Evolutionary conservation across 2,888 invertebrate genomes (phyloP).

Genomic region (Dione vanillae): DNA sequence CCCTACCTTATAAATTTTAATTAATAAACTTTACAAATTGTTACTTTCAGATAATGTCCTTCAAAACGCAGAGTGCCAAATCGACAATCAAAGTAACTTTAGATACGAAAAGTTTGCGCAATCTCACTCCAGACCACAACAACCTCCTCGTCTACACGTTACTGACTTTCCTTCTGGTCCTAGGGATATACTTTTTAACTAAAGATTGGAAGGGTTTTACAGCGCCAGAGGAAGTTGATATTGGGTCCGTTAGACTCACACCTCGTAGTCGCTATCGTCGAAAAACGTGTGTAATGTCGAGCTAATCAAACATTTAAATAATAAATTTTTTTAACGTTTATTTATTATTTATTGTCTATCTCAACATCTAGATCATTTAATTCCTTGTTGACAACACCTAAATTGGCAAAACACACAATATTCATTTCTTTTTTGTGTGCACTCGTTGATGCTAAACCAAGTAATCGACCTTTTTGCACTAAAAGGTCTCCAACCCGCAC

Average conservation of each 20-base stretch:
- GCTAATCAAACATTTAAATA: conserved; percentile 1
- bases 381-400: conserved; percentile 54
- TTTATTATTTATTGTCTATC: conserved; percentile 34
- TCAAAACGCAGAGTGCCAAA: conserved; percentile 42
- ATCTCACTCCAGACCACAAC: conserved; percentile 37
- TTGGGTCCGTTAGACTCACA: conserved; percentile 60
- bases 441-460: conserved; percentile 67
- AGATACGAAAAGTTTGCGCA: conserved; percentile 37
- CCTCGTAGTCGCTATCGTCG: conserved; percentile 48
- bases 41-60: conserved; percentile 42
- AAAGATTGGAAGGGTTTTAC: conserved; percentile 65
- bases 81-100: conserved; percentile 37
- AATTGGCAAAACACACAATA: conserved; percentile 64
- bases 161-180: conserved; percentile 55
- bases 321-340: neutral
- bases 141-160: conserved; percentile 55
- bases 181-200: conserved; percentile 57
- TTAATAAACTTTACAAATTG: neutral
- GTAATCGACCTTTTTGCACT: conserved; percentile 60
- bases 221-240: conserved; percentile 68
- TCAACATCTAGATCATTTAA: conserved; percentile 55
- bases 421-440: conserved; percentile 54
- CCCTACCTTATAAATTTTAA: neutral
- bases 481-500: conserved; percentile 70
- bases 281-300: conserved; percentile 36